A percentile compares a stretch with the other conserved stretches of the same genome.
Conservation (phyloP, 2,113 vertebrate species). For the Noctilio leporinus region DNA sequence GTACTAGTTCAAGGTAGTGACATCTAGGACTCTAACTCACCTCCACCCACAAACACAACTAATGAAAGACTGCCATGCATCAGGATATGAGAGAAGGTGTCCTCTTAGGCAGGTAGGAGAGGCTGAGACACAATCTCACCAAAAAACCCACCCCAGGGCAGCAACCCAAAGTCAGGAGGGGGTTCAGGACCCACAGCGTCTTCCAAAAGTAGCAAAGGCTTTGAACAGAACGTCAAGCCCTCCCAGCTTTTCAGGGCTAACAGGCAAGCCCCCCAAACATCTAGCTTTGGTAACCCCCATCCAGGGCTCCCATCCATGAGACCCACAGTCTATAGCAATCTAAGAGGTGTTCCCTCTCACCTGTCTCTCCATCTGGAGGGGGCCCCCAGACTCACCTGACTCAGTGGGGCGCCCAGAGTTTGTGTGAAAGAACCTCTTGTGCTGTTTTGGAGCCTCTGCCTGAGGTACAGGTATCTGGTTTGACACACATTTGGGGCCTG, state of each 20-base stretch:
- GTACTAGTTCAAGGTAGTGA: not conserved
- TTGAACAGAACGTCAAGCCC: not conserved
- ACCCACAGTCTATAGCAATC: not conserved
- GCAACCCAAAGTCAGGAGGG: not conserved
- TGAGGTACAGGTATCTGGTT: not conserved
- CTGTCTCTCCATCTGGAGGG: no score
- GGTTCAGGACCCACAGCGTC: not conserved
- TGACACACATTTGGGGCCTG: not conserved
- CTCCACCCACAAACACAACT: not conserved
- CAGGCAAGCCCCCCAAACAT: accelerated
- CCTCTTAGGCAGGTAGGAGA: no score
- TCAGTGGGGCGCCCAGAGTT: not conserved
- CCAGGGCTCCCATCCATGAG: not conserved
- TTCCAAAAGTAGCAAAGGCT: not conserved
- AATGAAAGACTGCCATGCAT: no score
- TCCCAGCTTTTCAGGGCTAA: not conserved
- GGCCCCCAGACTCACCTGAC: not conserved
- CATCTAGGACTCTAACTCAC: not conserved
- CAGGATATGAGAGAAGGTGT: not conserved
- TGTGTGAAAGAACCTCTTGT: not conserved
- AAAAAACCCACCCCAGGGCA: not conserved
- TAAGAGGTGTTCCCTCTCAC: not conserved
- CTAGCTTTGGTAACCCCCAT: no score
- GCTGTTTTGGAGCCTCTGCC: not conserved
- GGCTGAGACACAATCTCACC: not conserved